Evolutionary conservation across 2,113 vertebrate genomes (phyloP).

Genomic region (Elephantulus edwardii): DNA sequence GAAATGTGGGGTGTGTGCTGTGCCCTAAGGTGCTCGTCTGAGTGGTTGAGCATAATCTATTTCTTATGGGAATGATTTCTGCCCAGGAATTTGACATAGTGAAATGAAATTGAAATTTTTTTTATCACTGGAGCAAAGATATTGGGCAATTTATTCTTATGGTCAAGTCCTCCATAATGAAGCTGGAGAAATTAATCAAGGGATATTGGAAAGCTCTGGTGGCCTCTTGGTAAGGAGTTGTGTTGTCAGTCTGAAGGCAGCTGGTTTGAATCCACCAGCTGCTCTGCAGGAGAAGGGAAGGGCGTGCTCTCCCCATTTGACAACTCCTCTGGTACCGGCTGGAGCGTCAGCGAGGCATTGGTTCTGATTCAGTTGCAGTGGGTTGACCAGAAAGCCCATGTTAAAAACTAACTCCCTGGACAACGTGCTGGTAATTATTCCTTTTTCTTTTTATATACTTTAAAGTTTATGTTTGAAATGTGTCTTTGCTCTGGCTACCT

Average conservation of each 20-base stretch:
- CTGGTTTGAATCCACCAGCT: too few relatives aligned
- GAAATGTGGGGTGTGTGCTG: neutral
- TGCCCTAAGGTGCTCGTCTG: neutral
- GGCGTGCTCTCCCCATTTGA: too few relatives aligned
- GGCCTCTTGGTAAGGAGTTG: too few relatives aligned
- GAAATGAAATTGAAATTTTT: conserved; percentile 17
- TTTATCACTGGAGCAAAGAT: conserved; percentile 28
- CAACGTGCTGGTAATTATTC: neutral
- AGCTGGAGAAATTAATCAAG: neutral
- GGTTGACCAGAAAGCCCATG: too few relatives aligned
- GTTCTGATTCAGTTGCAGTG: too few relatives aligned
- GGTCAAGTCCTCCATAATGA: neutral
- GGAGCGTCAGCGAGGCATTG: too few relatives aligned
- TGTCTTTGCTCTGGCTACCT: neutral
- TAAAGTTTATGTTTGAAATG: neutral
- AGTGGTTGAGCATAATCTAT: conserved; percentile 39
- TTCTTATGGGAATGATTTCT: conserved; percentile 44
- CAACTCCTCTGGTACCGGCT: too few relatives aligned
- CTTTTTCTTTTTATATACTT: neutral
- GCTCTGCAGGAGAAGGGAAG: too few relatives aligned
- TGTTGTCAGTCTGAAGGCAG: too few relatives aligned
- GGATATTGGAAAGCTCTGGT: neutral
- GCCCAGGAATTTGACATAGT: conserved; percentile 32
- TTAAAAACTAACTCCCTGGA: neutral
- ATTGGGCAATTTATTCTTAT: conserved; percentile 1